Percentiles rank a stretch among this genome's conserved stretches.
Conservation (phyloP, 1,140 invertebrate genomes). For the Lucilia cuprina region DNA sequence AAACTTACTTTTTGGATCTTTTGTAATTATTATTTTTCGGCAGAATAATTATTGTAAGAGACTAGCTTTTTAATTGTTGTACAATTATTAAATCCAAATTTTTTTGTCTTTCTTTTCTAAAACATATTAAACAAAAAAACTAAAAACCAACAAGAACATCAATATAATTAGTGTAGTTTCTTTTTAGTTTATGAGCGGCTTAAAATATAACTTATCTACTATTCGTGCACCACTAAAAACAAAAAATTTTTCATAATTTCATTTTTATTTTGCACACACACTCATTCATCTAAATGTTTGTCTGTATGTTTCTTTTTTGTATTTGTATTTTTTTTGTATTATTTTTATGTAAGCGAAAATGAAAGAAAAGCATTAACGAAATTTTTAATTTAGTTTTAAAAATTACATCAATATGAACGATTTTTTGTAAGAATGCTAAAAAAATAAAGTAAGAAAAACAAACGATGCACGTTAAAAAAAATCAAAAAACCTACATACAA, state of each 20-base stretch:
- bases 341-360: constrained; percentile 40
- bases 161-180: too few relatives aligned
- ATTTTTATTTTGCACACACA: constrained; percentile 10
- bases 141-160: too few relatives aligned
- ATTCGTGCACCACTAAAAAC: background rate
- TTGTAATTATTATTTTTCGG: too few relatives aligned
- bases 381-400: constrained; percentile 53
- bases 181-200: background rate
- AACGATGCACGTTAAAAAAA: constrained; percentile 19
- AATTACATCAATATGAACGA: constrained; percentile 63
- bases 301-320: constrained; percentile 3
- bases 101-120: background rate
- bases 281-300: constrained; percentile 28
- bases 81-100: background rate
- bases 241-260: background rate
- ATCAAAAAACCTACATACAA: constrained; percentile 11
- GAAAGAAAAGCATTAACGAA: constrained; percentile 17
- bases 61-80: too few relatives aligned
- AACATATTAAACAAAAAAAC: background rate
- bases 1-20: too few relatives aligned
- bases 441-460: background rate
- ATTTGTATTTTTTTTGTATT: constrained; percentile 37
- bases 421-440: constrained; percentile 52
- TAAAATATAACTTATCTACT: background rate
- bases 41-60: too few relatives aligned